Conservation (phyloP, 2,797 vertebrate genomes). For the Tinamus major region DNA sequence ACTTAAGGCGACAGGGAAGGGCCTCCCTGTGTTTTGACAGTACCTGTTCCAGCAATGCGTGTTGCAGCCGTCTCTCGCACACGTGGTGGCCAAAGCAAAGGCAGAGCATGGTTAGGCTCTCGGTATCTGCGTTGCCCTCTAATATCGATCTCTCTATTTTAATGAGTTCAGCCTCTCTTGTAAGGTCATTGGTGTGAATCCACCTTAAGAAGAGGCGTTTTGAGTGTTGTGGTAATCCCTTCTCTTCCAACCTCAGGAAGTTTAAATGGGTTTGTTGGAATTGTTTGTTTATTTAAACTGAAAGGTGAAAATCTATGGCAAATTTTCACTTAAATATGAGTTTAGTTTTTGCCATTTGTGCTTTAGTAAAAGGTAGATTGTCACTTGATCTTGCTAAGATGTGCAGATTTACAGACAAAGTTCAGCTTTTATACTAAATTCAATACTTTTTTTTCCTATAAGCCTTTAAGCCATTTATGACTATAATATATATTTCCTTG, state of each 20-base stretch:
- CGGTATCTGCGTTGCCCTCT: fast-evolving
- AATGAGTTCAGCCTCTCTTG: not conserved
- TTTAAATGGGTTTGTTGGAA: not conserved
- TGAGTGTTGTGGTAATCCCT: not conserved
- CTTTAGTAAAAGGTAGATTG: not conserved
- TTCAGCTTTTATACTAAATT: not conserved
- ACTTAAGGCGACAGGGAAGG: conserved; percentile 64
- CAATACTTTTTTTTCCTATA: not conserved
- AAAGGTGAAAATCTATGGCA: not conserved
- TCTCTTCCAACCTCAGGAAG: not conserved
- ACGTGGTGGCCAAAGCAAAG: not conserved
- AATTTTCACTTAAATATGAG: not conserved
- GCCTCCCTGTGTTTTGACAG: conserved; percentile 50
- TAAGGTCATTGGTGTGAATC: fast-evolving
- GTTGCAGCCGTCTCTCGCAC: not conserved
- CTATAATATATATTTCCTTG: not conserved
- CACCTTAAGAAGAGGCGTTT: not conserved
- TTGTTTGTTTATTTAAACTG: not conserved
- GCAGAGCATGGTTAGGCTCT: not conserved
- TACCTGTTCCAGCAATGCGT: not conserved
- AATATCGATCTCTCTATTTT: fast-evolving
- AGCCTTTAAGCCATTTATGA: not conserved
- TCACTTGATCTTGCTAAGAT: fast-evolving
- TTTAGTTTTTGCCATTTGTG: not conserved
- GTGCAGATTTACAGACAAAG: not conserved